Evolutionary conservation across 2,113 vertebrate genomes (phyloP).

Genomic region (Ctenodactylus gundi): DNA sequence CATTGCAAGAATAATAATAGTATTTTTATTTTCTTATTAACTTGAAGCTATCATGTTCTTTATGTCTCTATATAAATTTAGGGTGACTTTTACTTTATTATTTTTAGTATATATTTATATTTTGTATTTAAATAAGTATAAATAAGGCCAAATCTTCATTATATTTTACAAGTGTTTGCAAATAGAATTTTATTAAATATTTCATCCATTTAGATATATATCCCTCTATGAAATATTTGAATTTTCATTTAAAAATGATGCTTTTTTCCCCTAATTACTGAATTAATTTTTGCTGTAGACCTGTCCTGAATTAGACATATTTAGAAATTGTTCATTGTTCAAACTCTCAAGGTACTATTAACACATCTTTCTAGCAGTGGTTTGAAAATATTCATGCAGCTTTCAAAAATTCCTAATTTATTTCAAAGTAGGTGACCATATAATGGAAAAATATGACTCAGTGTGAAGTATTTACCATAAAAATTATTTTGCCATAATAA

Average conservation of each 20-base stretch:
- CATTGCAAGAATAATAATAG: no score
- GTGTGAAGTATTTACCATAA: conserved; percentile 29
- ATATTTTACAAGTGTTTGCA: not conserved
- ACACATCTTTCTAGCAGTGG: not conserved
- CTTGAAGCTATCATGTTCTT: not conserved
- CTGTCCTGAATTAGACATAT: not conserved
- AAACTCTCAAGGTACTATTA: not conserved
- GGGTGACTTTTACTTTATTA: not conserved
- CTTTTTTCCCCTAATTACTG: not conserved
- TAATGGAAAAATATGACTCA: conserved; percentile 35
- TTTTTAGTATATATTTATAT: not conserved
- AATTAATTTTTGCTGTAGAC: not conserved
- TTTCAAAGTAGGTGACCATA: conserved; percentile 35
- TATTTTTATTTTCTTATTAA: no score
- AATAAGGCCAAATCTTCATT: not conserved
- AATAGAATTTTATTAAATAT: not conserved
- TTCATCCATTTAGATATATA: not conserved
- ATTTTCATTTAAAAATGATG: not conserved
- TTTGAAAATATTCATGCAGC: conserved; percentile 38
- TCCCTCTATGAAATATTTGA: not conserved
- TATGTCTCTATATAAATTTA: not conserved
- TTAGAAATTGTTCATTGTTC: not conserved
- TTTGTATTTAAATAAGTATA: not conserved
- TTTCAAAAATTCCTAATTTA: conserved; percentile 50
- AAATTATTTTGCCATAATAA: conserved; percentile 43